Evolutionary conservation across 1,140 invertebrate species (phyloP), one percentile per base, ranked within the genome.

Genomic region (Halyomorpha halys): DNA sequence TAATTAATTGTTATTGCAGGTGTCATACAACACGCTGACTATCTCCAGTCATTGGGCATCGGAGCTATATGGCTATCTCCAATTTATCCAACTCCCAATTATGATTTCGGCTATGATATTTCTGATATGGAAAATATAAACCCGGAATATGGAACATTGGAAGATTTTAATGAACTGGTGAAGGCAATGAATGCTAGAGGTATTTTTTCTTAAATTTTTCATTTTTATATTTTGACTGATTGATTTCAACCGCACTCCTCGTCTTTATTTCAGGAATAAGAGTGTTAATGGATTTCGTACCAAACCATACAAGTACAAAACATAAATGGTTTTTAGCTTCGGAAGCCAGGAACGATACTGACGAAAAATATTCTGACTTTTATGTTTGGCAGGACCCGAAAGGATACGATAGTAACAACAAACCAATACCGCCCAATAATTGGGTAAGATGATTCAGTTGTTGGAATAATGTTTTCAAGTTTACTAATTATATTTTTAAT

Each of bases 211-310:
- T 59, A 9, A n/a, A 5, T 59, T 18, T n/a, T 18, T 59, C 62
- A 66, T 44, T 63, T 68, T 45, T 45, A 39, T 13, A 39, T 13
- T 13, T 39, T 11, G 1, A 39, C 34, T 39, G 34, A 30, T 30
- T 30, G 4, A 39, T 39, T 39, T 6, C 13, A 39, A 39, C 4
- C 13, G 4, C 5, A 13, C 11, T 11, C 34, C 11, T 39, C 11
- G 1, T 39, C 1, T 13, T 39, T 39, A 1, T 67, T 74, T 23
- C 68, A 86, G 89, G 81, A 61, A 79, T 93, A 44, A 89, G 86
- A 74, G 72, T 94, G 1, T 76, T 94, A n/a, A 72, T 94, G 73
- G 91, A 95, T 72, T 84, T 92, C 70, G 85, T 93, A n/a, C 89
- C 89, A 2, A 94, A 94, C 75, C 89, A 94, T 72, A 85, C 87